Evolutionary conservation across 2,797 vertebrate species (phyloP).

Genomic region (Clangula hyemalis): DNA sequence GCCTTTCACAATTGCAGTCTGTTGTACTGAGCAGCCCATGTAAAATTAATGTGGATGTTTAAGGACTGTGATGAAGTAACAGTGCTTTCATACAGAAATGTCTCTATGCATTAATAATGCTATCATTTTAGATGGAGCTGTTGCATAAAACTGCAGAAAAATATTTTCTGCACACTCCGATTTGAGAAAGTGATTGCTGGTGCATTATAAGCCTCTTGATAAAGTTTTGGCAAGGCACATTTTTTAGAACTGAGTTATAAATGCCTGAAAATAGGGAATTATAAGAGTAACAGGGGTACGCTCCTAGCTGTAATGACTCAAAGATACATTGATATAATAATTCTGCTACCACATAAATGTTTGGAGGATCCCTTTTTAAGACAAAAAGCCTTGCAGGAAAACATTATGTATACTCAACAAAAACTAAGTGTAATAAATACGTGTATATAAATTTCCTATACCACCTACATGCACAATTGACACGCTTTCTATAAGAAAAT

Average conservation of each 20-base stretch:
- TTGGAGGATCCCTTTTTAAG: slow-evolving; percentile 24
- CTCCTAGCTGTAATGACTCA: not conserved
- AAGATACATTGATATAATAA: slow-evolving; percentile 1
- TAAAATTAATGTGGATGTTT: slow-evolving; percentile 27
- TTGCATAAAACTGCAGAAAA: not conserved
- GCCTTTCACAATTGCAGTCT: not conserved
- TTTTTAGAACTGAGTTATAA: slow-evolving; percentile 15
- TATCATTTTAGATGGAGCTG: not conserved
- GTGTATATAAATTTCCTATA: not conserved
- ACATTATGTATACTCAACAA: not conserved
- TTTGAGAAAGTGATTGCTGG: not conserved
- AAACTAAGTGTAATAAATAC: not conserved
- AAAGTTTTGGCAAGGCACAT: not conserved
- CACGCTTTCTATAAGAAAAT: not conserved
- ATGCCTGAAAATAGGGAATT: slow-evolving; percentile 34
- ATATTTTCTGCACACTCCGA: not conserved
- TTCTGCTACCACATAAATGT: slow-evolving; percentile 9
- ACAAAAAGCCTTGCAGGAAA: not conserved
- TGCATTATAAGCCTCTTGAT: not conserved
- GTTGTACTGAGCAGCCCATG: not conserved
- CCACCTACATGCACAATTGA: not conserved
- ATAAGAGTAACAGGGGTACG: not conserved
- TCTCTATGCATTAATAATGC: not conserved
- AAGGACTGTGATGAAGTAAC: slow-evolving; percentile 5
- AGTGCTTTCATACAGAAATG: not conserved